Base-by-base conservation (phyloP, 1,140 invertebrate species). In the Helicoverpa armigera region DNA sequence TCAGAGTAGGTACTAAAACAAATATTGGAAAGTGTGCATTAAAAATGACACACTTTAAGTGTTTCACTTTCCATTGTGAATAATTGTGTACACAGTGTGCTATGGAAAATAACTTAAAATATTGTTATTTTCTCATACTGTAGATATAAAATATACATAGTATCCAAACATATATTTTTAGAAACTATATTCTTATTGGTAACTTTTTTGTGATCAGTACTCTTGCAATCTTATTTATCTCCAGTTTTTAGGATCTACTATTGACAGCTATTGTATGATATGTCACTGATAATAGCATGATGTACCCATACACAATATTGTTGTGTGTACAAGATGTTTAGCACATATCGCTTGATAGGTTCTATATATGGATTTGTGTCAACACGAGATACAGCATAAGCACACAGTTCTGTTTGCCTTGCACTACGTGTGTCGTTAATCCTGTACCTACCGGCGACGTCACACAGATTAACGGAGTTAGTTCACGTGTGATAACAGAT, bases 401-500 rank as follows among this genome's bases (percentile, higher is more conserved):
- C 51, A 73, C 56, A 78, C 50, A 70, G 29, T 18, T 12, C 18
- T 77, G 73, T 70, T 70, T 70, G 56, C 29, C 14, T 43, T 58
- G 69, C 48, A 31, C 31, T 54, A 63, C 58, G 67, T 63, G 72
- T 31, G 51, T 53, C 53, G 18, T 18, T 82, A 82, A 82, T 77
- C 80, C 73, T 75, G 51, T 23, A 63, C 58, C 73, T 65, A 54
- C 43, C n/a, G 67, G 10, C 67, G 56, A 77, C 80, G 80, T 82
- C 80, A 82, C 11, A 7, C 14, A 60, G 72, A 72, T 82, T 82
- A 82, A 50, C 51, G 14, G 18, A n/a, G 80, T 78, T 72, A 77
- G 65, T 58, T 77, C 51, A 43, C 51, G 51, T 54, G 80, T 82
- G 75, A 82, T 78, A 78, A 82, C 69, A 78, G 73, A 29, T 82